Percentiles rank a stretch among this genome's conserved stretches.
phyloP scores from a whole-genome alignment of 2,113 vertebrate genomes.

The Falco punctatus region DNA sequence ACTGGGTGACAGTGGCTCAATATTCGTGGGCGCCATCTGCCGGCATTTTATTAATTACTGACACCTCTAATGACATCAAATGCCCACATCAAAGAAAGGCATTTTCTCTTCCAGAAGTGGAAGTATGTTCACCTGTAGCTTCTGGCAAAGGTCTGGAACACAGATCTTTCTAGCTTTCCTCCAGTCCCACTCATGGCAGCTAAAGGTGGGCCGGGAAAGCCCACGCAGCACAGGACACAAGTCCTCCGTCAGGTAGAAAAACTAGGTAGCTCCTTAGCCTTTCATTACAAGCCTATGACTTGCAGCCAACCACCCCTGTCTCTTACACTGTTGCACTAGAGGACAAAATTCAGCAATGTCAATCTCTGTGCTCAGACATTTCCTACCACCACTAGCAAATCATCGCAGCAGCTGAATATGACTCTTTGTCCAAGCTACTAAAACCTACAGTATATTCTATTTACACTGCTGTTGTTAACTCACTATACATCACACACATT shows the following conservation, averaged over 20 bases:
- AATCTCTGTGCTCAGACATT: not conserved
- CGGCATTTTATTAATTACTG: not conserved
- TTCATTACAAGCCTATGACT: not conserved
- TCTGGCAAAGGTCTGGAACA: not conserved
- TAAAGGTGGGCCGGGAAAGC: not conserved
- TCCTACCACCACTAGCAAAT: not conserved
- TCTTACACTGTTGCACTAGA: not conserved
- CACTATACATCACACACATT: not conserved
- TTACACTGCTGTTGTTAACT: not conserved
- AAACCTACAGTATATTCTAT: not conserved
- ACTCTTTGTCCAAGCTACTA: not conserved
- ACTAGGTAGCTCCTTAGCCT: not conserved
- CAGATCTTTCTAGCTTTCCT: not conserved
- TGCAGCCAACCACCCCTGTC: not conserved
- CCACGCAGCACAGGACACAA: not conserved
- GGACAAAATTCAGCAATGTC: not conserved
- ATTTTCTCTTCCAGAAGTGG: no score
- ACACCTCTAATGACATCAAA: not conserved
- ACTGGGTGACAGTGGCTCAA: not conserved
- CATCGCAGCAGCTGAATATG: not conserved
- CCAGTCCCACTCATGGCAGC: not conserved
- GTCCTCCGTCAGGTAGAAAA: not conserved
- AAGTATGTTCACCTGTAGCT: not conserved
- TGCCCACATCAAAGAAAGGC: rapidly evolving
- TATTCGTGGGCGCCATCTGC: slow-evolving; percentile 22